Base-by-base conservation (phyloP, 2,888 invertebrate genomes). In the Pimpla rufipes region DNA sequence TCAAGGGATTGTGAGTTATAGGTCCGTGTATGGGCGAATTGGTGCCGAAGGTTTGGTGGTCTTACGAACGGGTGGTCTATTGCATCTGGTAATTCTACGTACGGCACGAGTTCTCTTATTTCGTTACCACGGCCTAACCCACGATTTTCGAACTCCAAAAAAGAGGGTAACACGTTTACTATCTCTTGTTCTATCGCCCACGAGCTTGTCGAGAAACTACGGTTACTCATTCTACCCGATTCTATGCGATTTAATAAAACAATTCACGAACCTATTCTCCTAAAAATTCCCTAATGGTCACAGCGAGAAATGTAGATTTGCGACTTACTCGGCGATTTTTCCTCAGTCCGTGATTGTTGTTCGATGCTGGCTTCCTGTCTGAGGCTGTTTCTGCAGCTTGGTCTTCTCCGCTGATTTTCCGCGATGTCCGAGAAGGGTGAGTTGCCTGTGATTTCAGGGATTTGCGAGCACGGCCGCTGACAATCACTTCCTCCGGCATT, bases 401-500 rank as follows among this genome's bases (percentile, higher is more conserved):
- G 8, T 13, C 16, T 2, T 16, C 0, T 18, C 40, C 37, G 11
- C 10, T 18, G 18, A 3, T 3, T 50, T 13, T 23, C 23, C 29
- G 5, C 29, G 23, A 16, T 23, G 10, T 52, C 16, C 23, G 29
- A 5, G 2, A 2, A 29, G 29, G 29, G 29, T 29, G 29, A 3
- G 42, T 64, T n/a, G 64, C 23, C 40, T 21, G 64, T 42, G 64
- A 64, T 64, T 42, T 64, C 64, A 64, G 64, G 42, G 18, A 23
- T 64, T n/a, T 21, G 64, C 13, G 13, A 64, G 64, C 64, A 64
- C 64, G 64, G 64, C 40, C 42, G 40, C 64, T 42, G 64, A 64
- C 1, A 42, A 64, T 64, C 64, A 64, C 64, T 8, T 64, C 16
- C 64, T 64, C 18, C 42, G 64, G 62, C 40, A 35, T 64, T 35